phyloP scores from a whole-genome alignment of 2,797 vertebrate genomes.

The Diceros bicornis region DNA sequence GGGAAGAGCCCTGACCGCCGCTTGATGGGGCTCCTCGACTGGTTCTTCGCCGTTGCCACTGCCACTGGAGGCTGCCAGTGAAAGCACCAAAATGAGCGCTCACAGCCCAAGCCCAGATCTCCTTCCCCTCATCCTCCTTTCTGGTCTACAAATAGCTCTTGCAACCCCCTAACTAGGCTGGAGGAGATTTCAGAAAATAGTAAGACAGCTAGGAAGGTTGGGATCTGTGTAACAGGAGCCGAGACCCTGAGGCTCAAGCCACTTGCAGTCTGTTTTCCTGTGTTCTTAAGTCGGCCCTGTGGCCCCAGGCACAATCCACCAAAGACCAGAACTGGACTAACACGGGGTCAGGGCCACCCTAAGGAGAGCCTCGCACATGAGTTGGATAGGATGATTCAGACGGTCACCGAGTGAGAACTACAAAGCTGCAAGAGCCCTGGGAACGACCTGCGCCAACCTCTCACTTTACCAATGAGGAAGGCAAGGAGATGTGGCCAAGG shows the following conservation, averaged over 20 bases:
- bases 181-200: neutral
- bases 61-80: conserved; percentile 92
- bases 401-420: conserved; percentile 1
- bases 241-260: neutral
- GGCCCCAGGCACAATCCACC: neutral
- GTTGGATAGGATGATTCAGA: neutral
- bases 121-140: neutral
- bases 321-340: neutral
- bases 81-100: conserved; percentile 60
- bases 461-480: neutral
- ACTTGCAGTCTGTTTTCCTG: neutral
- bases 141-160: neutral
- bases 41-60: conserved; percentile 92
- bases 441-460: neutral
- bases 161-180: neutral
- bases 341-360: neutral
- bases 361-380: neutral
- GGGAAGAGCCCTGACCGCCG: conserved; percentile 97
- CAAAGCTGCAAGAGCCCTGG: neutral
- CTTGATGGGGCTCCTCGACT: conserved; percentile 97
- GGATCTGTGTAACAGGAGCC: neutral
- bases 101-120: neutral
- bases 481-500: neutral
- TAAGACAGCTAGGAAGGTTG: neutral
- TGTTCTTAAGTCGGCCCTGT: neutral